These are phyloP conservation scores for Mionectes macconnelli DNA, from an alignment of 2,113 vertebrate species.

Conservation along the genomic window DNA sequence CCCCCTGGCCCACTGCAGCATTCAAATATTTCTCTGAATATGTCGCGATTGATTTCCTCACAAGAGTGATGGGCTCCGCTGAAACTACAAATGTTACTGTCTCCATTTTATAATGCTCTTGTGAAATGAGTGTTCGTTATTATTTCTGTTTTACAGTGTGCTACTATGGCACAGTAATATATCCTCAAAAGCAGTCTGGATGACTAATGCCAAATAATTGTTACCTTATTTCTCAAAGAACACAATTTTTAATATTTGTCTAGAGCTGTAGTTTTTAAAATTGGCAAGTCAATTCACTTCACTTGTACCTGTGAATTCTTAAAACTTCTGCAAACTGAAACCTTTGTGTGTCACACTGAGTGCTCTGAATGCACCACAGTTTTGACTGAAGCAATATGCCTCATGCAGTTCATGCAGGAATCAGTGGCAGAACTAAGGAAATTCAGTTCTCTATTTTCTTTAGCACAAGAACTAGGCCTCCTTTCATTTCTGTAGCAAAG, in stretches of 20 bases:
- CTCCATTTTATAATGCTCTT: background rate
- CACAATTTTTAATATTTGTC: background rate
- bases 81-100: background rate
- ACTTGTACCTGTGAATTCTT: background rate
- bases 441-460: background rate
- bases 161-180: background rate
- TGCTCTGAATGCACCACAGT: background rate
- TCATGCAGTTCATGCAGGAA: background rate
- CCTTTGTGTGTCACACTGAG: background rate
- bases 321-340: background rate
- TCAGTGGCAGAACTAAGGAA: background rate
- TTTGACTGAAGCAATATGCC: background rate
- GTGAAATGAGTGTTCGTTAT: background rate
- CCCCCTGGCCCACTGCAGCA: background rate
- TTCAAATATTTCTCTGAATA: background rate
- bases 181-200: background rate
- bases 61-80: background rate
- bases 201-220: background rate
- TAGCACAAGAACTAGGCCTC: background rate
- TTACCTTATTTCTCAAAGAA: background rate
- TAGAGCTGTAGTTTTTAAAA: background rate
- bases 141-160: rapidly evolving
- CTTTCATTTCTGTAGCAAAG: background rate
- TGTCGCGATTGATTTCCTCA: background rate
- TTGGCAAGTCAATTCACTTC: background rate